These are phyloP conservation scores for Polyodon spathula DNA, from an alignment of 2,113 vertebrate genomes.

Conservation along the genomic window DNA sequence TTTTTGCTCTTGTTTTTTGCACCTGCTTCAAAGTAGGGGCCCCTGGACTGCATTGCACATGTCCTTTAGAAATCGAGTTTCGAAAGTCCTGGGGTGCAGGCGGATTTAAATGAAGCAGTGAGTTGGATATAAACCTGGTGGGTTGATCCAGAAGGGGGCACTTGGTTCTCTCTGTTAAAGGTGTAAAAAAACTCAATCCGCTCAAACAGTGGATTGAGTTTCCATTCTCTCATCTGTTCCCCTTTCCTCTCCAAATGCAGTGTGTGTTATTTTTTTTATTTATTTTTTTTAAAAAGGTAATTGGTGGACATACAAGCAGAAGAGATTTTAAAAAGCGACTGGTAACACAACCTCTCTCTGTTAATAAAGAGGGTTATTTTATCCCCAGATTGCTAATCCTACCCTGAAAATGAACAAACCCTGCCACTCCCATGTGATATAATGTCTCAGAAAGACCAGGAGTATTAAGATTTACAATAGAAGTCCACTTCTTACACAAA, in stretches of 20 bases:
- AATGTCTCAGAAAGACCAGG: slow-evolving; percentile 36
- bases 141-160: slow-evolving; percentile 70
- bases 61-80: too few species aligned
- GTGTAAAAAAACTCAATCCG: slow-evolving; percentile 11
- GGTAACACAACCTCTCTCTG: slow-evolving; percentile 52
- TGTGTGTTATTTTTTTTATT: too few species aligned
- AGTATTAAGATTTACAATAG: slow-evolving; percentile 49
- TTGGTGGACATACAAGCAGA: slow-evolving; percentile 21
- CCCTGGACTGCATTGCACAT: too few species aligned
- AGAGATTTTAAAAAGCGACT: slow-evolving; percentile 39
- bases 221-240: slow-evolving; percentile 42
- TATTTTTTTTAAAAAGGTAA: not conserved
- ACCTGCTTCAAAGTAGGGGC: too few species aligned
- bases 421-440: slow-evolving; percentile 59
- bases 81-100: too few species aligned
- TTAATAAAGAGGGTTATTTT: slow-evolving; percentile 64
- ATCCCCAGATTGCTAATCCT: slow-evolving; percentile 67
- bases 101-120: slow-evolving; percentile 10
- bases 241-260: slow-evolving; percentile 42
- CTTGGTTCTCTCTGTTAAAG: slow-evolving; percentile 56
- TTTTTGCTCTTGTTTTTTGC: too few species aligned
- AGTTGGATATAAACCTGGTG: slow-evolving; percentile 50
- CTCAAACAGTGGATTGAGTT: slow-evolving; percentile 20
- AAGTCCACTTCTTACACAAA: slow-evolving; percentile 45
- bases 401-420: slow-evolving; percentile 52